Conservation (phyloP, 2,113 vertebrate species). For the Hypanus sabinus region DNA sequence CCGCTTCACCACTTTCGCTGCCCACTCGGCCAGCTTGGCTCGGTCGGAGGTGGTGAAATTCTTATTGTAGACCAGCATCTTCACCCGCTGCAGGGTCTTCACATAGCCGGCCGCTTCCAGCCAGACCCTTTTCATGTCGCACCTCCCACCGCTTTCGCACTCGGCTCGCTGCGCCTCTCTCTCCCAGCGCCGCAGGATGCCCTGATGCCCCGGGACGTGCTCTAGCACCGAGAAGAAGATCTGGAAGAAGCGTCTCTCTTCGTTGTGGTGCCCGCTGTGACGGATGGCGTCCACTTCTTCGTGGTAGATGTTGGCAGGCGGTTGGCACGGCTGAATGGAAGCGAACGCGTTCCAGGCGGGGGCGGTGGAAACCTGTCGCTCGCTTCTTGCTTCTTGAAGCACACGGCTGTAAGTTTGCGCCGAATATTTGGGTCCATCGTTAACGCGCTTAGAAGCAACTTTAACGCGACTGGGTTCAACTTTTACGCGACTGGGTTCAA, state of each 20-base stretch:
- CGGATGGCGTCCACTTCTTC: too few species aligned
- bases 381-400: too few species aligned
- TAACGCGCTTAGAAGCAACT: too few species aligned
- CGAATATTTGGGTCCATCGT: too few species aligned
- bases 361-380: too few species aligned
- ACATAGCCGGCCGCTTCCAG: background rate
- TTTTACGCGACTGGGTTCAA: too few species aligned
- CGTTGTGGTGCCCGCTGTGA: too few species aligned
- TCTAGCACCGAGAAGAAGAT: background rate
- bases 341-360: too few species aligned
- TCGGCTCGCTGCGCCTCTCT: background rate
- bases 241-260: background rate
- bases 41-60: background rate
- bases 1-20: background rate
- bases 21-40: background rate
- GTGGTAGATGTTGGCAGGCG: too few species aligned
- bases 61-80: background rate
- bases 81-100: background rate
- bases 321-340: too few species aligned
- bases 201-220: background rate
- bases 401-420: too few species aligned
- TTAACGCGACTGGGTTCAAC: too few species aligned
- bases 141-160: background rate
- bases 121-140: background rate
- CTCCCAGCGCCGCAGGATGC: background rate